Conservation (phyloP, 1,140 invertebrate genomes). For the Solenopsis invicta region DNA sequence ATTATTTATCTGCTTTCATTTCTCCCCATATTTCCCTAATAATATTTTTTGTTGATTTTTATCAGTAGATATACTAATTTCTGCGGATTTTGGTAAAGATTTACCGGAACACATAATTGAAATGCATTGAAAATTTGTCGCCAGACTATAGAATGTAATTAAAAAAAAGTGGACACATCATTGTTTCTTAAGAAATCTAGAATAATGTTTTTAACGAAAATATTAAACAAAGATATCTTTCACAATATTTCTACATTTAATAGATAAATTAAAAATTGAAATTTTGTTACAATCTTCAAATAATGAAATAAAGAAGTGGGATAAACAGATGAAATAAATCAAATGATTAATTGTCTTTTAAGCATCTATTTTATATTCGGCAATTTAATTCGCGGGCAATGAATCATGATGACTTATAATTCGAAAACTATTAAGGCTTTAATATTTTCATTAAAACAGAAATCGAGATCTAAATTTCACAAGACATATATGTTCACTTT, state of each 20-base stretch:
- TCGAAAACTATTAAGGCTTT: not conserved
- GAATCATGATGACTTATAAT: not conserved
- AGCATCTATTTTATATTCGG: conserved; percentile 7
- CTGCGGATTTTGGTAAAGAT: conserved; percentile 14
- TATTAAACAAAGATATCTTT: not conserved
- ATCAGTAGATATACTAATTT: conserved; percentile 8
- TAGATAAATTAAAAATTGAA: not conserved
- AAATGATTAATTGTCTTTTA: not conserved
- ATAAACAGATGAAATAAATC: not conserved
- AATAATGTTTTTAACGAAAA: not conserved
- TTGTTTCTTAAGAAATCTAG: not conserved
- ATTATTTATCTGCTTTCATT: not conserved
- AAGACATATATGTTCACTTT: conserved; percentile 1
- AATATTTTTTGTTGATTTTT: conserved; percentile 21
- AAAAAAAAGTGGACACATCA: not conserved
- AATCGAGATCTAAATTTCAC: conserved; percentile 24
- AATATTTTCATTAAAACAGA: not conserved
- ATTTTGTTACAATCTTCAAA: not conserved
- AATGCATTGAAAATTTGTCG: conserved; percentile 12
- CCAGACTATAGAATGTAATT: not conserved
- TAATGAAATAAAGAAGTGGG: no score
- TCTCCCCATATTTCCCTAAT: not conserved
- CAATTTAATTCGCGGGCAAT: not conserved
- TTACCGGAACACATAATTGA: conserved; percentile 31
- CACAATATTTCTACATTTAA: not conserved